Conservation (phyloP, 2,888 invertebrate genomes). For the Synergus itoensis region DNA sequence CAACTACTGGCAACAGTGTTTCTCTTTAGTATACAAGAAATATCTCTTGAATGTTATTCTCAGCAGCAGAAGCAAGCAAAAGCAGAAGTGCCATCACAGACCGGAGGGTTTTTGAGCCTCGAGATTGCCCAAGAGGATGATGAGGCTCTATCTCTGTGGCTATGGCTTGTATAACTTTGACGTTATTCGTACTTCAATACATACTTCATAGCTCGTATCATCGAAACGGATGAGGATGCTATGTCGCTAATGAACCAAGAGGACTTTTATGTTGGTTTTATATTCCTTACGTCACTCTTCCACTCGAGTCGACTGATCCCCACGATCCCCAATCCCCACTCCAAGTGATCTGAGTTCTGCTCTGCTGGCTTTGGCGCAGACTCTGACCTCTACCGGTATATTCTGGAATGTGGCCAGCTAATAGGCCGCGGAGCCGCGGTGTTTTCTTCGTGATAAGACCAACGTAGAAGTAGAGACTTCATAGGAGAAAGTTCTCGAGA, state of each 20-base stretch:
- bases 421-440: not conserved
- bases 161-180: conserved; percentile 30
- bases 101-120: conserved; percentile 28
- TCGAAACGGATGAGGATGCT: conserved; percentile 51
- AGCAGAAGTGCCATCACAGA: conserved; percentile 28
- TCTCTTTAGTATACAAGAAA: not conserved
- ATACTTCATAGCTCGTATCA: conserved; percentile 9
- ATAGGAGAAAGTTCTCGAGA: conserved; percentile 16
- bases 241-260: conserved; percentile 66
- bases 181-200: not conserved
- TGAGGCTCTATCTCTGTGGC: conserved; percentile 9
- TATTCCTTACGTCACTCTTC: conserved; percentile 62
- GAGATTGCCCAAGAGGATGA: not conserved
- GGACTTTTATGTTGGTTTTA: conserved; percentile 65
- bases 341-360: not conserved
- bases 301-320: not conserved
- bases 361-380: not conserved
- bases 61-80: conserved; percentile 6
- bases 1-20: conserved; percentile 6
- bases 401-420: conserved; percentile 1
- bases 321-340: not conserved
- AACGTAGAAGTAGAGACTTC: conserved; percentile 21
- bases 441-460: conserved; percentile 5
- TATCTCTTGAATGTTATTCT: conserved; percentile 23
- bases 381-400: conserved; percentile 22